Evolutionary conservation across 92 coral and sea anemone genomes (phyloP).

Genomic region (Actinostola sp.): DNA sequence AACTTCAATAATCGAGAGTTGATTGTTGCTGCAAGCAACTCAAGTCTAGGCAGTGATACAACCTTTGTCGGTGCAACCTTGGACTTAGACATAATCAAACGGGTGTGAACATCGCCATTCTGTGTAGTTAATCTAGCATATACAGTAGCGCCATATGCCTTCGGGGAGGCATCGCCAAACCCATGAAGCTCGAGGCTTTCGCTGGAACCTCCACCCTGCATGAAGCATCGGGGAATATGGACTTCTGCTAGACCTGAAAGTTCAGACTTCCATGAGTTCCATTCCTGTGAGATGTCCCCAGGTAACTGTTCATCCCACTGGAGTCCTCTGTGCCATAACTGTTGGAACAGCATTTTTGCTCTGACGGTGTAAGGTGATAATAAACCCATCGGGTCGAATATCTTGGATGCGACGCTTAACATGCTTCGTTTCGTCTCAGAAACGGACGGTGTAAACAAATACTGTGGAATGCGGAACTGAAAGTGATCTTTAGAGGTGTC

Average conservation of each 20-base stretch:
- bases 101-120: not conserved
- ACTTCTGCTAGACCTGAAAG: conserved; percentile 4
- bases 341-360: conserved; percentile 34
- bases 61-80: conserved; percentile 32
- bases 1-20: conserved; percentile 18
- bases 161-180: conserved; percentile 43
- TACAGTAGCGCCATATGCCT: conserved; percentile 49
- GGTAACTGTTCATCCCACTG: conserved; percentile 35
- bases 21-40: conserved; percentile 30
- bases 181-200: conserved; percentile 30
- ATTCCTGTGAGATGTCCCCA: conserved; percentile 13
- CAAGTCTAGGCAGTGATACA: conserved; percentile 38
- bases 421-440: conserved; percentile 20
- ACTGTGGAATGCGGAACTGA: not conserved
- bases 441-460: not conserved
- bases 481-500: not conserved
- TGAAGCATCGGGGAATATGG: conserved; percentile 29
- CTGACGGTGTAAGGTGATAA: conserved; percentile 43
- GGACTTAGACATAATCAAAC: conserved; percentile 27
- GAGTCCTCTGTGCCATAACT: conserved; percentile 30
- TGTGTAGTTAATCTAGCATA: conserved; percentile 9
- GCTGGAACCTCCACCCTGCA: not conserved
- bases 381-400: conserved; percentile 45
- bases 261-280: conserved; percentile 34
- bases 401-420: conserved; percentile 27